phyloP scores from a whole-genome alignment of 1,140 invertebrate species.

The Brachionus angularis region DNA sequence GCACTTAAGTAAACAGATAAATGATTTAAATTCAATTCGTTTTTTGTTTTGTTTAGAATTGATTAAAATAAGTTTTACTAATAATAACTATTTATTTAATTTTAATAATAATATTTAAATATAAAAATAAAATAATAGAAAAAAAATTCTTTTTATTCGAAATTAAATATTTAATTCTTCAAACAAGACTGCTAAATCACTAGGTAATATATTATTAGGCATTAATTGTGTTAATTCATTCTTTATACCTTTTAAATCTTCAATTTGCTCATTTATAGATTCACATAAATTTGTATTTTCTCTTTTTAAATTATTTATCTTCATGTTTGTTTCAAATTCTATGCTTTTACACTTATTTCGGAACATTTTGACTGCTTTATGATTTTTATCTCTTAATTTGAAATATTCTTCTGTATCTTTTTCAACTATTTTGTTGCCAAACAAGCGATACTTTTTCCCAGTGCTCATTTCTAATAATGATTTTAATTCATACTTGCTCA shows the following conservation, averaged over 20 bases:
- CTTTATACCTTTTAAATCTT: conserved; percentile 80
- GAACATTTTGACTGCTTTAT: conserved; percentile 89
- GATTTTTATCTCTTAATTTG: conserved; percentile 78
- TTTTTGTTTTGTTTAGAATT: conserved; percentile 21
- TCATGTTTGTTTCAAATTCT: conserved; percentile 83
- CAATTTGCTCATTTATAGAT: conserved; percentile 81
- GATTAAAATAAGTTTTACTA: background rate
- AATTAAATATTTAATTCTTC: too few relatives aligned
- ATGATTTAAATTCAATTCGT: background rate
- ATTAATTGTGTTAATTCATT: conserved; percentile 72
- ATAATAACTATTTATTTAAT: too few relatives aligned
- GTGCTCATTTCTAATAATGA: too few relatives aligned
- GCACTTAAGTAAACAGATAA: background rate
- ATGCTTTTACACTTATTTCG: conserved; percentile 91
- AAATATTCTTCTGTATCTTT: conserved; percentile 88
- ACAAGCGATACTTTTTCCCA: too few relatives aligned
- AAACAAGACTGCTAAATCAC: too few relatives aligned
- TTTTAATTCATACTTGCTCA: too few relatives aligned
- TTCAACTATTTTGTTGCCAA: conserved; percentile 68
- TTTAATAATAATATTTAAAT: too few relatives aligned
- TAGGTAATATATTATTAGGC: too few relatives aligned
- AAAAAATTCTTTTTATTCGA: too few relatives aligned
- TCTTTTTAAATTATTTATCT: conserved; percentile 80
- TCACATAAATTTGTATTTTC: conserved; percentile 89
- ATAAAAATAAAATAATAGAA: too few relatives aligned